phyloP scores from a whole-genome alignment of 2,113 vertebrate genomes.

The Oncorhynchus clarkii region DNA sequence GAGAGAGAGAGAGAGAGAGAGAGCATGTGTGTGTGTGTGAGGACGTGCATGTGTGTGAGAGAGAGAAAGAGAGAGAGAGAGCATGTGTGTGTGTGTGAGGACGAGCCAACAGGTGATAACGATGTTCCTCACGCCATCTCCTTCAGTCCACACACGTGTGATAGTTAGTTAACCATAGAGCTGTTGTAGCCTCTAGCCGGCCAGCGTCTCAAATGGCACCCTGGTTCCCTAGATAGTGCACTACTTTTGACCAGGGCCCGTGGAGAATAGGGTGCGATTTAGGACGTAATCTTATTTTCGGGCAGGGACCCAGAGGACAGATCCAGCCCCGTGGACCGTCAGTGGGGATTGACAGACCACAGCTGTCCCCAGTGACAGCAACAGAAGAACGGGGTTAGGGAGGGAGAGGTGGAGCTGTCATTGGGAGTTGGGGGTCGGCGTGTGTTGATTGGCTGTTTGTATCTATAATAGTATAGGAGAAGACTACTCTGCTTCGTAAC shows the following conservation, averaged over 20 bases:
- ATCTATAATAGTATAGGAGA: not conserved
- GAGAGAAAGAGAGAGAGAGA: too few species aligned
- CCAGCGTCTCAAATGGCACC: constrained; percentile 35
- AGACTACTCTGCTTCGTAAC: not conserved
- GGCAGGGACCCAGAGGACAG: too few species aligned
- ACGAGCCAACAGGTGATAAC: constrained; percentile 55
- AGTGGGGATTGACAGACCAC: constrained; percentile 71
- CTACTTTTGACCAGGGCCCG: too few species aligned
- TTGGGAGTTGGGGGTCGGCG: not conserved
- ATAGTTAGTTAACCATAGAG: constrained; percentile 24
- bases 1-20: too few species aligned
- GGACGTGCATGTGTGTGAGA: constrained; percentile 13
- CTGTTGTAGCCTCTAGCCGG: constrained; percentile 26
- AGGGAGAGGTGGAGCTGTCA: not conserved
- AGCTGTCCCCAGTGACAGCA: constrained; percentile 72
- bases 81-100: constrained; percentile 11
- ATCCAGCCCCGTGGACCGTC: constrained; percentile 47
- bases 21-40: constrained; percentile 11
- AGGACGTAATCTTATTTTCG: constrained; percentile 23
- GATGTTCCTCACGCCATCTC: constrained; percentile 42
- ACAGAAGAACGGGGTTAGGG: not conserved
- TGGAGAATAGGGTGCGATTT: too few species aligned
- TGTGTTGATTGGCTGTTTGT: not conserved
- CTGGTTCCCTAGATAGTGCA: not conserved
- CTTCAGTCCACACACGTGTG: constrained; percentile 45